Conservation (phyloP, 1,140 invertebrate species). For the Campoletis sonorensis region DNA sequence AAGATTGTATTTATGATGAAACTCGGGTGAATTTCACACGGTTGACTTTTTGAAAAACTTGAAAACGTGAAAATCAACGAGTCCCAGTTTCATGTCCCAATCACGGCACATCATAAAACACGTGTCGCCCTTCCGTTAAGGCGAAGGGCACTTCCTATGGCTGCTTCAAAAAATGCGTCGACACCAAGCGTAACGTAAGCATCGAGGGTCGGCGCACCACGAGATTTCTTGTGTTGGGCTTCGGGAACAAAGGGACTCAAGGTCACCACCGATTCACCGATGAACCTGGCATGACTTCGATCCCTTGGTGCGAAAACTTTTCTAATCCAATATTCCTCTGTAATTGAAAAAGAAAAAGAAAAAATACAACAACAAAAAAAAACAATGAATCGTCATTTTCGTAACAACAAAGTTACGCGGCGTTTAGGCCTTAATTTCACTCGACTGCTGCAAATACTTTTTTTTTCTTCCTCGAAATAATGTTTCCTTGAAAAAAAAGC, state of each 20-base stretch:
- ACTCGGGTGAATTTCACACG: constrained; percentile 8
- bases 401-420: background rate
- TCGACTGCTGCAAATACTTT: background rate
- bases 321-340: constrained; percentile 43
- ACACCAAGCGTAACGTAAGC: constrained; percentile 91
- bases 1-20: too few relatives aligned
- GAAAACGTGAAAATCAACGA: constrained; percentile 42
- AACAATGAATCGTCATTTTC: too few relatives aligned
- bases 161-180: constrained; percentile 91
- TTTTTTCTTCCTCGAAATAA: too few relatives aligned
- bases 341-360: constrained; percentile 8
- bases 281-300: constrained; percentile 63
- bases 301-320: background rate
- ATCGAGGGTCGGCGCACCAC: constrained; percentile 75
- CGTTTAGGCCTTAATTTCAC: background rate
- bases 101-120: constrained; percentile 83
- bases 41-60: constrained; percentile 32
- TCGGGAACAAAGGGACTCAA: constrained; percentile 48
- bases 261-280: constrained; percentile 67
- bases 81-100: constrained; percentile 84
- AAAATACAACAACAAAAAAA: background rate
- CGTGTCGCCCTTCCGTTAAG: constrained; percentile 66
- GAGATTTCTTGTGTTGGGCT: constrained; percentile 25
- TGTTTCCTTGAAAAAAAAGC: too few relatives aligned
- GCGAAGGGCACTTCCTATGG: constrained; percentile 81